Conservation (phyloP, 2,888 invertebrate species). For the Caenorhabditis becei region DNA sequence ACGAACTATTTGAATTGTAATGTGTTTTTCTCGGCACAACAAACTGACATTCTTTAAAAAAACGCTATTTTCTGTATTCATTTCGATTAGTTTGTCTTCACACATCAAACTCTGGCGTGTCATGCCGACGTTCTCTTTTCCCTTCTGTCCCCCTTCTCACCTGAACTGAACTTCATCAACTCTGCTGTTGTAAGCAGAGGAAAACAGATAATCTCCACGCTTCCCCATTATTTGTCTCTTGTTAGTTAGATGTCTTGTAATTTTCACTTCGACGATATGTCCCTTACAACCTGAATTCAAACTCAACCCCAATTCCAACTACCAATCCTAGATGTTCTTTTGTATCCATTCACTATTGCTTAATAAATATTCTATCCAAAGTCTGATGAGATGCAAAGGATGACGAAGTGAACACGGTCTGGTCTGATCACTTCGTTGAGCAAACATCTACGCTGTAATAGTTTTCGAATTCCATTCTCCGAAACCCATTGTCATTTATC, state of each 20-base stretch:
- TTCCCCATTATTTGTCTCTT: slow-evolving; percentile 7
- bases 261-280: no score
- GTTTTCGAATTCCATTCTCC: background rate
- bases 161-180: slow-evolving; percentile 38
- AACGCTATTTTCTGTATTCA: background rate
- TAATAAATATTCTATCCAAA: slow-evolving; percentile 17
- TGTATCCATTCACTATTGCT: background rate
- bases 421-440: background rate
- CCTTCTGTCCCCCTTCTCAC: slow-evolving; percentile 11
- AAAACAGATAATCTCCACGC: slow-evolving; percentile 4
- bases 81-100: slow-evolving; percentile 41
- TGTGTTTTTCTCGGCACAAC: background rate
- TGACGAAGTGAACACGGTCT: background rate
- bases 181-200: slow-evolving; percentile 59
- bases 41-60: slow-evolving; percentile 2
- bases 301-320: background rate
- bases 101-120: slow-evolving; percentile 56
- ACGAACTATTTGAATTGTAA: slow-evolving; percentile 33
- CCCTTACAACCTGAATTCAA: no score
- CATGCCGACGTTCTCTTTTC: slow-evolving; percentile 39
- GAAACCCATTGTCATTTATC: slow-evolving; percentile 9
- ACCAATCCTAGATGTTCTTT: slow-evolving; percentile 7
- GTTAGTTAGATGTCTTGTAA: slow-evolving; percentile 34
- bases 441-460: slow-evolving; percentile 16
- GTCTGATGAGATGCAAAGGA: background rate